Base-by-base conservation (phyloP, 1,140 invertebrate genomes). In the Eupeodes corollae region DNA sequence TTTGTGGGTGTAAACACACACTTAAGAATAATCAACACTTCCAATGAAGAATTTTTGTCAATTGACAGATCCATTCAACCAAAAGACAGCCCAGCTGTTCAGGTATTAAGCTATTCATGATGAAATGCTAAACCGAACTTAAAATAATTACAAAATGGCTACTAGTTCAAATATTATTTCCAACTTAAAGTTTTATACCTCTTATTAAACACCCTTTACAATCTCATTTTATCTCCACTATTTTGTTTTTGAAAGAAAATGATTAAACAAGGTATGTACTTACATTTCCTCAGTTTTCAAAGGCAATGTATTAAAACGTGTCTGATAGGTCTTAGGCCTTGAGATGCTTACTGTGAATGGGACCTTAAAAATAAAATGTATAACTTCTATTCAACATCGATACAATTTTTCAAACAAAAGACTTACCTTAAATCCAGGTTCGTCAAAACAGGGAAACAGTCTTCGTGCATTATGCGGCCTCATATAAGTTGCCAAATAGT, bases 371-470 rank as follows among this genome's bases (percentile, higher is more conserved):
- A 32, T 14, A 42, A 14, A 39, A 8, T 6, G 11, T 15, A 2
- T 15, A 9, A 47, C 30, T 37, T 40, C 13, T 1, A 39, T 18
- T 15, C 12, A 46, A 44, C 15, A 35, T 31, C 30, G 3, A 44
- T n/a, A 31, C 19, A 21, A 47, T 13, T 34, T 18, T n/a, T 5
- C 6, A 21, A 3, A 10, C 15, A 31, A 21, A 0, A 13, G 31
- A 14, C 10, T 42, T 47, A 60, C 60, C 71, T 95, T 96, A 51
- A 86, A 79, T 2, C 70, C 75, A 0, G 92, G 91, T 60, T 95
- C 88, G 65, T 97, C 91, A 68, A 94, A 92, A 61, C 91, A 94
- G 1, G 93, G 93, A 64, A 96, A 95, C 42, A 91, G 76, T 30
- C 78, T 76, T 18, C 88, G 73, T 0, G 91, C 91, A 63, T 88